phyloP scores from a whole-genome alignment of 1,140 invertebrate genomes.

The Augochlora pura region DNA sequence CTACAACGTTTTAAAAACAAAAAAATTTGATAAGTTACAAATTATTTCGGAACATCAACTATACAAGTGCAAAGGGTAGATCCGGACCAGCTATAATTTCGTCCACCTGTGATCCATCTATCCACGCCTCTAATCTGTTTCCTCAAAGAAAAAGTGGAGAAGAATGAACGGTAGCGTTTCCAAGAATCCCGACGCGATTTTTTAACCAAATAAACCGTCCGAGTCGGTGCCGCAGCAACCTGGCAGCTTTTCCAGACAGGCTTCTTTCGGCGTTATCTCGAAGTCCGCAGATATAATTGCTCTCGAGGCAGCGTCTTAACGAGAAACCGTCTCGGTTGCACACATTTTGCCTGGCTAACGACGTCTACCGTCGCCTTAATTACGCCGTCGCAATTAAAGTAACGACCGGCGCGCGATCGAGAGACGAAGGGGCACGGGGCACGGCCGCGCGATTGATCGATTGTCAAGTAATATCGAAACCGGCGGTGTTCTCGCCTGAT shows the following conservation, averaged over 20 bases:
- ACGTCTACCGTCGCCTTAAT: constrained; percentile 19
- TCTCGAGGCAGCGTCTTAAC: constrained; percentile 9
- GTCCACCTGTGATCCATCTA: too few relatives aligned
- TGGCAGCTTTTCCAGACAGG: constrained; percentile 2
- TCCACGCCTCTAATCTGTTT: too few relatives aligned
- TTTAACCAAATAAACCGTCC: neutral
- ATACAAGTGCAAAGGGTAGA: too few relatives aligned
- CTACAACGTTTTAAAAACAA: too few relatives aligned
- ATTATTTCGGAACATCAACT: too few relatives aligned
- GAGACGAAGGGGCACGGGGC: too few relatives aligned
- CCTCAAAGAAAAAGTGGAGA: too few relatives aligned
- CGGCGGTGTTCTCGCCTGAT: neutral
- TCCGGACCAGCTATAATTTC: too few relatives aligned
- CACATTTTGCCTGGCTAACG: neutral
- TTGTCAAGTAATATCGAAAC: neutral
- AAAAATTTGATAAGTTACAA: too few relatives aligned
- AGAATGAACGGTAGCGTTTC: too few relatives aligned
- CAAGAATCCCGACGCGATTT: too few relatives aligned
- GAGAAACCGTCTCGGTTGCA: neutral
- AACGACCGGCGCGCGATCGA: constrained; percentile 3
- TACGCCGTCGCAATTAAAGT: constrained; percentile 35
- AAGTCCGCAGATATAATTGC: constrained; percentile 38
- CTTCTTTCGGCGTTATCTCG: neutral
- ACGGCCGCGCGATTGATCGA: neutral
- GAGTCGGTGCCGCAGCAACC: constrained; percentile 5